Conservation (phyloP, 2,797 vertebrate genomes). For the Uromys caudimaculatus region DNA sequence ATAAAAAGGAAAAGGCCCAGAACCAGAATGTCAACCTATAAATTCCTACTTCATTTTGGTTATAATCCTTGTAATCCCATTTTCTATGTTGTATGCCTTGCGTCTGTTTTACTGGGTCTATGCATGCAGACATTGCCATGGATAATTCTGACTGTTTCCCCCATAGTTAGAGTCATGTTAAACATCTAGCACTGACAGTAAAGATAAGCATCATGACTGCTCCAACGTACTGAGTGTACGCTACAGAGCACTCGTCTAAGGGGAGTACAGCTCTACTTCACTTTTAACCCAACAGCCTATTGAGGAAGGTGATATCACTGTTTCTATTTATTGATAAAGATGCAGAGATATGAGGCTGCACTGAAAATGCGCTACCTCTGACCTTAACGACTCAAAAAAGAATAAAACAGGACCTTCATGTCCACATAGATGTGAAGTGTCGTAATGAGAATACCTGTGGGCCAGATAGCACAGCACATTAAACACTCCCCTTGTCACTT, state of each 20-base stretch:
- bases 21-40: not conserved
- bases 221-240: not conserved
- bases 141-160: not conserved
- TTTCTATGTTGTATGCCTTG: not conserved
- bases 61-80: not conserved
- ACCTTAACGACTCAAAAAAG: not conserved
- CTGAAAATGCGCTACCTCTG: accelerated
- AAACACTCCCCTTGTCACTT: not conserved
- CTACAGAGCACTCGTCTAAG: not conserved
- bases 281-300: not conserved
- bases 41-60: not conserved
- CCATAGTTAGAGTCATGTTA: not conserved
- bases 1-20: not conserved
- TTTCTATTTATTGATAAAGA: not conserved
- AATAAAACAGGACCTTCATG: not conserved
- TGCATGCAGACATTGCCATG: not conserved
- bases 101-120: not conserved
- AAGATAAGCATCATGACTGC: not conserved
- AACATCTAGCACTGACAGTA: not conserved
- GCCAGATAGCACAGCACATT: not conserved
- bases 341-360: not conserved
- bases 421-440: not conserved
- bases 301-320: not conserved
- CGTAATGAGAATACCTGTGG: not conserved
- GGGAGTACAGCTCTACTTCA: not conserved